Evolutionary conservation across 2,113 vertebrate genomes (phyloP), one percentile per base, ranked within the genome.

Genomic region (Paratilapia polleni): DNA sequence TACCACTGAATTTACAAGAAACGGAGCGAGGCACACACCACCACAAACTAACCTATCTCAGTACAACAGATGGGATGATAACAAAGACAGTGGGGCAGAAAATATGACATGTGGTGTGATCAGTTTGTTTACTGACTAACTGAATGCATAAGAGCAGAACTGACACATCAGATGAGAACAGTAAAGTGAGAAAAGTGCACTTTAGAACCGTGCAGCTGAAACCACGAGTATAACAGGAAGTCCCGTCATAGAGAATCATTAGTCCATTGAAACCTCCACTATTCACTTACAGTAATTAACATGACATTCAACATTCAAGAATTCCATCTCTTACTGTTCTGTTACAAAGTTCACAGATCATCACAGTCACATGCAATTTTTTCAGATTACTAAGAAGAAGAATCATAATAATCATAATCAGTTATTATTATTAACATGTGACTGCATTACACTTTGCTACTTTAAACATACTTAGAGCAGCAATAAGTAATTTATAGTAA

Each of bases 221-320:
- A 73, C 66, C 66, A 52, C 43, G 6, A 24, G 24, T 31, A 20
- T 52, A 7, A 52, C 66, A 73, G 66, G 66, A 73, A 52, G 66
- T 73, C 66, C 66, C 66, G 52, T 52, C 26, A 20, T 43, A 73
- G 66, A 49, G 47, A 28, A 43, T 73, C 66, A 31, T n/a, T 13
- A 73, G 66, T 43, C 66, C 66, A 73, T 43, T 1, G 43, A 52
- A 73, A 73, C 66, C 43, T n/a, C 66, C 43, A 10, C 9, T 6
- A 22, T 28, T 49, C 41, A 2, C 66, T 5, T 73, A 73, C 66
- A n/a, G 66, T 52, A 73, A 73, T 73, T 20, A 31, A 24, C 43
- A 19, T 70, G 64, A 49, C 64, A 52, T 52, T n/a, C 26, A 73
- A 0, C 24, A 52, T 15, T 6, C 28, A 70, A 31, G 3, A 2